A percentile compares a stretch with the other conserved stretches of the same genome.
Conservation (phyloP, 1,140 invertebrate genomes). For the Lysiphlebus fabarum region DNA sequence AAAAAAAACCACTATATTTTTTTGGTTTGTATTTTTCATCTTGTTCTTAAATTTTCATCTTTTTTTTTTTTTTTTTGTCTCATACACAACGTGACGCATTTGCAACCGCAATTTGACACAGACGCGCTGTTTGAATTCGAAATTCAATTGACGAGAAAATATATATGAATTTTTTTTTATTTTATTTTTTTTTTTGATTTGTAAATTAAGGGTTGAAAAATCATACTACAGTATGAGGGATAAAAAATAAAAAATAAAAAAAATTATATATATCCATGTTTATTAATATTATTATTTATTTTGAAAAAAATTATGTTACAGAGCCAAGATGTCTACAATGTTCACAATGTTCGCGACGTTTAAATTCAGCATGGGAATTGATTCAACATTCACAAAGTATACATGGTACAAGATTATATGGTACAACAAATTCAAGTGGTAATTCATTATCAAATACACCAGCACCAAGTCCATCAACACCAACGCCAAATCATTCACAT, state of each 20-base stretch:
- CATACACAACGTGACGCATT: slow-evolving; percentile 21
- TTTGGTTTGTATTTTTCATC: slow-evolving; percentile 2
- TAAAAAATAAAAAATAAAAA: not conserved
- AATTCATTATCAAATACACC: slow-evolving; percentile 52
- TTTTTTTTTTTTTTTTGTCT: slow-evolving; percentile 6
- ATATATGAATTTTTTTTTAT: slow-evolving; percentile 29
- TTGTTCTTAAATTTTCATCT: not conserved
- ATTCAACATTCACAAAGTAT: slow-evolving; percentile 91
- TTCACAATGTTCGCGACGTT: slow-evolving; percentile 86
- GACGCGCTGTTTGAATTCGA: slow-evolving; percentile 47
- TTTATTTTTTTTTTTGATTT: no score
- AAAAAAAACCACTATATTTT: not conserved
- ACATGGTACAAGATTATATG: slow-evolving; percentile 91
- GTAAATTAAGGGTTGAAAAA: slow-evolving; percentile 41
- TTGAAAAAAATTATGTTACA: slow-evolving; percentile 65
- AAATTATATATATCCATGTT: not conserved
- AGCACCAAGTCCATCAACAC: slow-evolving; percentile 50
- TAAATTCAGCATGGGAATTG: slow-evolving; percentile 88
- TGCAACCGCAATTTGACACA: slow-evolving; percentile 50
- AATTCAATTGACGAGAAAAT: slow-evolving; percentile 46
- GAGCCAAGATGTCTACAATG: slow-evolving; percentile 94
- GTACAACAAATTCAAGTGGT: slow-evolving; percentile 54
- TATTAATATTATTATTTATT: slow-evolving; percentile 11
- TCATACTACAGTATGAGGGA: not conserved
- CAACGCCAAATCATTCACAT: slow-evolving; percentile 47